Evolutionary conservation across 2,113 vertebrate genomes (phyloP).

Genomic region (Tangachromis dhanisi): DNA sequence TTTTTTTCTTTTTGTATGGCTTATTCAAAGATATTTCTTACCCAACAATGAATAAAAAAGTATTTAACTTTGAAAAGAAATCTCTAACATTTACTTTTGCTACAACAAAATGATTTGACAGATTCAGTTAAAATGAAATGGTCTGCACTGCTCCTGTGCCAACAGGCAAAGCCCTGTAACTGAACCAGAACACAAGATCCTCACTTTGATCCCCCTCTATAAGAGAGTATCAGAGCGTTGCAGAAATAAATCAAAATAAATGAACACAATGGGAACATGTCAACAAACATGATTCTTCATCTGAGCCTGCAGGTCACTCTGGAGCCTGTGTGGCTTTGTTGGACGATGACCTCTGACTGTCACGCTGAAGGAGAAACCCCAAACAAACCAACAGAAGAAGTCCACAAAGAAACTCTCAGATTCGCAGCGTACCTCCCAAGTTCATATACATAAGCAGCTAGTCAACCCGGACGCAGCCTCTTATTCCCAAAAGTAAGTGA

Average conservation of each 20-base stretch:
- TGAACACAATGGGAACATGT: constrained; percentile 35
- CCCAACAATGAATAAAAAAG: not conserved
- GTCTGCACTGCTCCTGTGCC: not conserved
- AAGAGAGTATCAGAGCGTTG: constrained; percentile 25
- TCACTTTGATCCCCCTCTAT: not conserved
- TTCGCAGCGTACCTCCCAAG: not conserved
- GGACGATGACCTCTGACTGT: constrained; percentile 30
- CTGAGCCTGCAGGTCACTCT: constrained; percentile 11
- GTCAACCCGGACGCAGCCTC: not conserved
- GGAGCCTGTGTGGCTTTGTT: constrained; percentile 22
- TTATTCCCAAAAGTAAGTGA: constrained; percentile 28
- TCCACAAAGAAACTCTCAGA: constrained; percentile 5
- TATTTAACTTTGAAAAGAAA: not conserved
- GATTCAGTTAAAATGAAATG: not conserved
- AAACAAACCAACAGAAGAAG: constrained; percentile 42
- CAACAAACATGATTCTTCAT: constrained; percentile 49
- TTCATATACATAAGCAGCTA: constrained; percentile 22
- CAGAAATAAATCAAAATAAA: constrained; percentile 28
- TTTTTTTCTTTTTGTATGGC: not conserved
- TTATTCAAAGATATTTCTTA: not conserved
- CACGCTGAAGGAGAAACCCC: constrained; percentile 36
- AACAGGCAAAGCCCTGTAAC: not conserved
- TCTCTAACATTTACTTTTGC: not conserved
- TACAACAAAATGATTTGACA: not conserved
- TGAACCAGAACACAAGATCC: not conserved